A percentile compares a stretch with the other conserved stretches of the same genome.
Conservation (phyloP, 2,888 invertebrate species). For the Eueremaeus valkanovi region DNA sequence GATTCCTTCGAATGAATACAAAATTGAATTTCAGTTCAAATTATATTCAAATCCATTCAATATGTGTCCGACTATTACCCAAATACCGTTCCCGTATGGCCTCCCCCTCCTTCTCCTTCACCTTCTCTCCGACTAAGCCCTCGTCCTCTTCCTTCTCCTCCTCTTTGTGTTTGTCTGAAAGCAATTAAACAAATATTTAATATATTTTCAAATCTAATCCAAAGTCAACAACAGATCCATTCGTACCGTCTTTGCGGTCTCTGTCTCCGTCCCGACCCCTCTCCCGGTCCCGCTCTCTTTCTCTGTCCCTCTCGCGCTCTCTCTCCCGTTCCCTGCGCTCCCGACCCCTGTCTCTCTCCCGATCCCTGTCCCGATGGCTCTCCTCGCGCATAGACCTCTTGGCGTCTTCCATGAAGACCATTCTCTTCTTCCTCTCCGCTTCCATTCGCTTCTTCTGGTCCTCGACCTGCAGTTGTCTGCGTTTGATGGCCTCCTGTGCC, state of each 20-base stretch:
- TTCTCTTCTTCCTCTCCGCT: conserved; percentile 63
- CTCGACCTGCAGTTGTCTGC: conserved; percentile 81
- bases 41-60: too few relatives aligned
- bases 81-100: conserved; percentile 94
- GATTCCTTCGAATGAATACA: conserved; percentile 69
- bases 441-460: conserved; percentile 68
- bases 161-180: conserved; percentile 41
- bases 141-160: conserved; percentile 49
- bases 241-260: not conserved
- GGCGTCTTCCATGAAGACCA: conserved; percentile 55
- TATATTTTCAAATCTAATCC: not conserved
- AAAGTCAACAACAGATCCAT: not conserved
- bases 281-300: conserved; percentile 49
- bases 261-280: too few relatives aligned
- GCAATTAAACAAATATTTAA: not conserved
- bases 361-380: conserved; percentile 31
- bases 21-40: too few relatives aligned
- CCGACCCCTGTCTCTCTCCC: conserved; percentile 11
- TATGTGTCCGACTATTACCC: conserved; percentile 9
- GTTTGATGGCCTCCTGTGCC: conserved; percentile 78
- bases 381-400: conserved; percentile 49
- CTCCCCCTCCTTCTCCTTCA: conserved; percentile 86
- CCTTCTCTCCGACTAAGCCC: conserved; percentile 59
- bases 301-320: conserved; percentile 45
- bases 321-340: conserved; percentile 31